phyloP scores from a whole-genome alignment of 2,888 invertebrate species.

The Bellardia pandia region DNA sequence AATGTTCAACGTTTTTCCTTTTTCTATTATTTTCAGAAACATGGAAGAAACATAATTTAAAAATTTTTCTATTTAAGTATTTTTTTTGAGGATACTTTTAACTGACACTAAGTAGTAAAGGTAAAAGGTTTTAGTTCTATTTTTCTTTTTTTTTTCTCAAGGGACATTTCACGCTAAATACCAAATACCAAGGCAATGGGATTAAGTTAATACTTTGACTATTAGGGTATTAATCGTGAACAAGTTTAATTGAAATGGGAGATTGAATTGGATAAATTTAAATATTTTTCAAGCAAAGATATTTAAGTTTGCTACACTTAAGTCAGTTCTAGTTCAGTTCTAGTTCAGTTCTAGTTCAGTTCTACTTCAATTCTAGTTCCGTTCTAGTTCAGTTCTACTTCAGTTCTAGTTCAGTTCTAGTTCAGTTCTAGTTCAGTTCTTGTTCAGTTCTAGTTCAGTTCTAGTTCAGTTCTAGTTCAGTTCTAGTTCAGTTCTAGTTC shows the following conservation, averaged over 20 bases:
- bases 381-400: too few relatives aligned
- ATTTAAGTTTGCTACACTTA: too few relatives aligned
- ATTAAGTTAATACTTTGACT: background rate
- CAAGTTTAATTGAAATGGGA: slow-evolving; percentile 1
- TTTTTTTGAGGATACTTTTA: background rate
- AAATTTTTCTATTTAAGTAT: background rate
- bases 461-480: too few relatives aligned
- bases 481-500: too few relatives aligned
- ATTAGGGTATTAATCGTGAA: background rate
- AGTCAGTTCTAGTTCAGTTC: too few relatives aligned
- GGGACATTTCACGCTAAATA: background rate
- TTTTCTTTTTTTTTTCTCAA: background rate
- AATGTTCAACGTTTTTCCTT: background rate
- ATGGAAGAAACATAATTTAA: background rate
- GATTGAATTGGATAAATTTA: background rate
- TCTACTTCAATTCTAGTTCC: too few relatives aligned
- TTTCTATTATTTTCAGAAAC: background rate
- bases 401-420: too few relatives aligned
- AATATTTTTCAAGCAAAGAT: background rate
- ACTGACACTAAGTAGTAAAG: background rate
- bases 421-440: too few relatives aligned
- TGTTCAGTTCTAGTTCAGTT: too few relatives aligned
- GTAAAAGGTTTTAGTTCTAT: background rate
- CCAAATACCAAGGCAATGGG: background rate
- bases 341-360: too few relatives aligned